These are phyloP conservation scores for Axinella damicornis DNA, from an alignment of 37 sponge, comb jelly and placozoan genomes.

Conservation along the genomic window DNA sequence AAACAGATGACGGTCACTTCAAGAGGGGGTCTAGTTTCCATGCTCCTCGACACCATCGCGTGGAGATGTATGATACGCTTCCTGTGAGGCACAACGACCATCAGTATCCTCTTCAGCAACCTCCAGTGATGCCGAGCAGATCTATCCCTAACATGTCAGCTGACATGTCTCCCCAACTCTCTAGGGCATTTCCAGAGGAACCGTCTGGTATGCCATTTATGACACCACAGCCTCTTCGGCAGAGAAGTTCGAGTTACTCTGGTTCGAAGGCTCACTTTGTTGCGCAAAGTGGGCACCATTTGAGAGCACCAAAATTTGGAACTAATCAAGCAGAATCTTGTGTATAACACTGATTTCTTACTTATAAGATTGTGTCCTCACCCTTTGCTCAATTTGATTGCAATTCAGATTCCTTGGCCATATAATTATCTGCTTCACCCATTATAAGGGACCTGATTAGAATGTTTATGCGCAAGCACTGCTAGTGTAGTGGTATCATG, in stretches of 20 bases:
- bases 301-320: neutral
- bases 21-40: constrained; percentile 24
- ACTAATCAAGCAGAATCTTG: constrained; percentile 7
- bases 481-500: constrained; percentile 95
- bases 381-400: too few relatives aligned
- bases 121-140: constrained; percentile 16
- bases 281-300: neutral
- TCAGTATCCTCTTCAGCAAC: neutral
- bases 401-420: too few relatives aligned
- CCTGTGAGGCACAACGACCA: too few relatives aligned
- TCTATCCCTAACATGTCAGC: constrained; percentile 44
- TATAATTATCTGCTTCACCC: too few relatives aligned
- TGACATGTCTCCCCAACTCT: neutral
- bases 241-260: neutral
- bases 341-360: neutral
- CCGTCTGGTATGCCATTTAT: constrained; percentile 7
- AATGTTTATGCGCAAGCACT: too few relatives aligned
- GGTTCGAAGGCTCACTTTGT: too few relatives aligned
- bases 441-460: too few relatives aligned
- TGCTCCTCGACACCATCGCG: neutral
- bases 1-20: neutral
- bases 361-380: too few relatives aligned
- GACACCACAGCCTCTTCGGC: constrained; percentile 5
- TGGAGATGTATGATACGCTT: neutral
- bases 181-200: neutral